phyloP scores from a whole-genome alignment of 2,113 vertebrate species.

The Corythoichthys haematopterus region DNA sequence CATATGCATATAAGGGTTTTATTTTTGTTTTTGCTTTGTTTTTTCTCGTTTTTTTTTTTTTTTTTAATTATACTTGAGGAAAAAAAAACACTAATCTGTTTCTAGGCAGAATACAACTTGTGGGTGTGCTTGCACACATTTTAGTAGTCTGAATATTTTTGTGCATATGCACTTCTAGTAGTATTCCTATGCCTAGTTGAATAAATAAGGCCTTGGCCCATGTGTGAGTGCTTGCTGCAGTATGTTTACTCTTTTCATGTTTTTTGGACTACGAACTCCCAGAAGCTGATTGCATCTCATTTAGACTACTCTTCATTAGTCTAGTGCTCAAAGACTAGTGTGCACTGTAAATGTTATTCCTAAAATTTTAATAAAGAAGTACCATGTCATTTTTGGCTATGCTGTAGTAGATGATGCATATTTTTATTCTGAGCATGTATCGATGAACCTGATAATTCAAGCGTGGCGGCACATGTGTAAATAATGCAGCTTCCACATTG shows the following conservation, averaged over 20 bases:
- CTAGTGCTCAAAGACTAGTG: background rate
- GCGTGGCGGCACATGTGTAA: slow-evolving; percentile 1
- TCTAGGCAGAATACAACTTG: background rate
- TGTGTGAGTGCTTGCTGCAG: slow-evolving; percentile 23
- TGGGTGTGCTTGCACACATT: slow-evolving; percentile 5
- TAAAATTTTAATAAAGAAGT: background rate
- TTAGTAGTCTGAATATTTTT: background rate
- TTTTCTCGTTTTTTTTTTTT: too few species aligned
- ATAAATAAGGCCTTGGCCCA: background rate
- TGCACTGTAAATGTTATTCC: background rate
- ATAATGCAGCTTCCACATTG: background rate
- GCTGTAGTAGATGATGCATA: background rate
- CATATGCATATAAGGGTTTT: too few species aligned
- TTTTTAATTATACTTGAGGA: background rate
- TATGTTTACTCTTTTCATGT: slow-evolving; percentile 16
- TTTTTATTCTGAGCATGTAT: background rate
- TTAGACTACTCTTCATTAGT: slow-evolving; percentile 11
- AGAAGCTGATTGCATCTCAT: slow-evolving; percentile 25
- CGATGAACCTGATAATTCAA: background rate
- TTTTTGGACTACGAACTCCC: slow-evolving; percentile 24
- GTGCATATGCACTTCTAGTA: background rate
- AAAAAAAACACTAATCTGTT: background rate
- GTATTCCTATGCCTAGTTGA: background rate
- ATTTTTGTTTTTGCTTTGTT: too few species aligned
- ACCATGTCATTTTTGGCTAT: background rate